These are phyloP conservation scores for Frieseomelitta varia DNA, from an alignment of 1,140 invertebrate genomes.

Conservation along the genomic window DNA sequence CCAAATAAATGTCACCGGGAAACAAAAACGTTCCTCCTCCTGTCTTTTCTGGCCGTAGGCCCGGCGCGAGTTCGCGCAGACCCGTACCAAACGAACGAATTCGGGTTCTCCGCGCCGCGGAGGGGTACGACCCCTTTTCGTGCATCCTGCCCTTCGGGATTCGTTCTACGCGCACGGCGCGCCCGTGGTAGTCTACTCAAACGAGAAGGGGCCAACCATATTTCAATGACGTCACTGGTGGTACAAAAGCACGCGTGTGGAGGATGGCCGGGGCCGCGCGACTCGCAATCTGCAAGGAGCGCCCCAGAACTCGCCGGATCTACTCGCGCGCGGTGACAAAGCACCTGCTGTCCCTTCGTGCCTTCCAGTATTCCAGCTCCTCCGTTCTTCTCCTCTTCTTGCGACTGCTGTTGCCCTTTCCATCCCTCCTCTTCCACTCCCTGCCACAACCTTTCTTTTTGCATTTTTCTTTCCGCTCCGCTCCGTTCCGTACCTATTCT, in stretches of 20 bases:
- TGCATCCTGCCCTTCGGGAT: not conserved
- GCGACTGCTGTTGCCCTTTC: slow-evolving; percentile 41
- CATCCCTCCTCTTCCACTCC: not conserved
- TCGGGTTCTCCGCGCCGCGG: slow-evolving; percentile 36
- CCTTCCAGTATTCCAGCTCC: slow-evolving; percentile 66
- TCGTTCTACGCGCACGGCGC: not conserved
- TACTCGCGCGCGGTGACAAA: slow-evolving; percentile 80
- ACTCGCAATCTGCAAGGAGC: slow-evolving; percentile 71
- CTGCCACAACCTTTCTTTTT: not conserved
- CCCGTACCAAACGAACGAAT: slow-evolving; percentile 37
- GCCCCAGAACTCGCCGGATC: slow-evolving; percentile 75
- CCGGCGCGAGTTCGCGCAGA: slow-evolving; percentile 54
- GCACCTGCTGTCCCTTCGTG: slow-evolving; percentile 80
- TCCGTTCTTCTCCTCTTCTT: slow-evolving; percentile 64
- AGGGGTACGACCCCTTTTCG: slow-evolving; percentile 18
- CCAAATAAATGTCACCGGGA: slow-evolving; percentile 81
- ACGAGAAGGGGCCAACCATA: slow-evolving; percentile 68
- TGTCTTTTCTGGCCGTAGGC: slow-evolving; percentile 56
- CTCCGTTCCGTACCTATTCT: not conserved
- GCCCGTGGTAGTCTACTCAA: slow-evolving; percentile 13
- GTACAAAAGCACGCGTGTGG: slow-evolving; percentile 71
- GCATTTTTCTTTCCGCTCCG: not conserved
- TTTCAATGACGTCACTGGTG: slow-evolving; percentile 75
- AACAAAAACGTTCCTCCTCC: slow-evolving; percentile 80
- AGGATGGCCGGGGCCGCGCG: slow-evolving; percentile 57